A percentile compares a stretch with the other conserved stretches of the same genome.
Evolutionary conservation across 1,140 invertebrate genomes (phyloP).

Genomic region (Drosophila malerkotliana): DNA sequence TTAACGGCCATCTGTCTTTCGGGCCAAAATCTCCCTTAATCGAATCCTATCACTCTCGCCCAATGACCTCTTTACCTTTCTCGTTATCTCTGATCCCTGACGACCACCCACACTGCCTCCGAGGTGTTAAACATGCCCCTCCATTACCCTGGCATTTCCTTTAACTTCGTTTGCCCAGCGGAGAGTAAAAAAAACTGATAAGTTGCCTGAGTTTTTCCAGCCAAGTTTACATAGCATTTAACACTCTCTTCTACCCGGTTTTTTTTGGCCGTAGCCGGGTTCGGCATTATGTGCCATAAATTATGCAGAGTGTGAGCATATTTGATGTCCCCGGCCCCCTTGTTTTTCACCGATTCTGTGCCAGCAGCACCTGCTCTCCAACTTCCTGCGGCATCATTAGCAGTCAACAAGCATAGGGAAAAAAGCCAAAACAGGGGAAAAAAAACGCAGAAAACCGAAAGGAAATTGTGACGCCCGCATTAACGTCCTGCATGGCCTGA

Average conservation of each 20-base stretch:
- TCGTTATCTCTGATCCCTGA: slow-evolving; percentile 33
- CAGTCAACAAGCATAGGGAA: slow-evolving; percentile 62
- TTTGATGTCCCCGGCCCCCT: slow-evolving; percentile 41
- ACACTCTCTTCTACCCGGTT: slow-evolving; percentile 30
- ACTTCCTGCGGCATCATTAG: slow-evolving; percentile 71
- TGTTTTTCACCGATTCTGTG: slow-evolving; percentile 22
- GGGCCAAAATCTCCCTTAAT: slow-evolving; percentile 11
- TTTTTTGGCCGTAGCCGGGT: slow-evolving; percentile 16
- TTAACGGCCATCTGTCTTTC: neutral
- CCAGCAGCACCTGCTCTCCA: slow-evolving; percentile 60
- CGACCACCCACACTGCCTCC: slow-evolving; percentile 53
- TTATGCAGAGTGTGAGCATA: slow-evolving; percentile 75
- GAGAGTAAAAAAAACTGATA: slow-evolving; percentile 45
- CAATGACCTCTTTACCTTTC: slow-evolving; percentile 33
- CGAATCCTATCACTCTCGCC: slow-evolving; percentile 5
- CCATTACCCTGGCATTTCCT: slow-evolving; percentile 32
- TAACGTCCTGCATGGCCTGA: slow-evolving; percentile 10
- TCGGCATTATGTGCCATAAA: slow-evolving; percentile 61
- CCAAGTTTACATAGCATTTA: slow-evolving; percentile 70
- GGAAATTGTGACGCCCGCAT: slow-evolving; percentile 61
- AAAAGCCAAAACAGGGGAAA: slow-evolving; percentile 9
- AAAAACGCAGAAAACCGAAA: neutral
- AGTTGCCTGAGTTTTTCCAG: slow-evolving; percentile 51
- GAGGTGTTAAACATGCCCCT: slow-evolving; percentile 64
- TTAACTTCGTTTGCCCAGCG: slow-evolving; percentile 43